phyloP scores from a whole-genome alignment of 2,113 vertebrate genomes.

The Sebastes fasciatus region DNA sequence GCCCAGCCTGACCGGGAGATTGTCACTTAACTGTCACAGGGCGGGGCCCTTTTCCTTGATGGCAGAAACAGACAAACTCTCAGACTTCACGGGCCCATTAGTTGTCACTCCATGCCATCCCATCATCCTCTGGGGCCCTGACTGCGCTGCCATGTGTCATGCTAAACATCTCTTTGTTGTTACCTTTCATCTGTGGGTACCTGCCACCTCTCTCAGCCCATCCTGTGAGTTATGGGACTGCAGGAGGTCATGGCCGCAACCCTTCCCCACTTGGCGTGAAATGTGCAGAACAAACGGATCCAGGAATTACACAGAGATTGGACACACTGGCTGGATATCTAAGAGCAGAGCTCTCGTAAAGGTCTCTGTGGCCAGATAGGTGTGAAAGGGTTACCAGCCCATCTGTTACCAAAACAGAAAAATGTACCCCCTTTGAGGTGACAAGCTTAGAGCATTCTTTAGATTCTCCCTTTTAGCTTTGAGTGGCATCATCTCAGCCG shows the following conservation, averaged over 20 bases:
- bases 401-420: slow-evolving; percentile 70
- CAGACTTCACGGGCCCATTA: slow-evolving; percentile 76
- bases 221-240: slow-evolving; percentile 88
- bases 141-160: slow-evolving; percentile 76
- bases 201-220: slow-evolving; percentile 85
- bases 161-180: slow-evolving; percentile 89
- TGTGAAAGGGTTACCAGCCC: slow-evolving; percentile 73
- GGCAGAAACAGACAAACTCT: slow-evolving; percentile 89
- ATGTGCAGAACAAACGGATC: slow-evolving; percentile 92
- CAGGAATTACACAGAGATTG: slow-evolving; percentile 79
- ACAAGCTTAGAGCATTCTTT: slow-evolving; percentile 39
- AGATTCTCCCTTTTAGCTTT: slow-evolving; percentile 48
- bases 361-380: slow-evolving; percentile 64
- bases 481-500: slow-evolving; percentile 22
- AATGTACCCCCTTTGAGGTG: slow-evolving; percentile 44
- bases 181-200: slow-evolving; percentile 89
- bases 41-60: slow-evolving; percentile 83
- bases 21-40: slow-evolving; percentile 52
- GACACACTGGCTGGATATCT: slow-evolving; percentile 76
- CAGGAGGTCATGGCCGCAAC: slow-evolving; percentile 82
- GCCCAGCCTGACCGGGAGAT: slow-evolving; percentile 38
- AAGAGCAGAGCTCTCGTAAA: slow-evolving; percentile 58
- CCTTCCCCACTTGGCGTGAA: slow-evolving; percentile 89
- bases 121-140: slow-evolving; percentile 83
- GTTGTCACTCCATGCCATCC: slow-evolving; percentile 87